Conservation (phyloP, 2,113 vertebrate species). For the Toxostoma redivivum region DNA sequence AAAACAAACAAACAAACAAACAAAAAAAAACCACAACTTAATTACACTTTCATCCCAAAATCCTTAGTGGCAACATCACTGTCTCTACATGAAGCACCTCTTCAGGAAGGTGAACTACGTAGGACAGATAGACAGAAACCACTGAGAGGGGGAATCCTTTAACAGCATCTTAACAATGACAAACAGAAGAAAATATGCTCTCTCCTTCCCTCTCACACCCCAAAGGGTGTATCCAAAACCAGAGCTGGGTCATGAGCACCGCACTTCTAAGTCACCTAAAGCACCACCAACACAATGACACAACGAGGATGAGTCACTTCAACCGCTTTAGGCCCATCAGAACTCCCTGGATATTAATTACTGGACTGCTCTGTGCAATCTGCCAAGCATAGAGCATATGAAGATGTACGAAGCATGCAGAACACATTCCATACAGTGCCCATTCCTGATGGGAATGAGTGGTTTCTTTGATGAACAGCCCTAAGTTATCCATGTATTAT, state of each 20-base stretch:
- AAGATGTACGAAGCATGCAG: neutral
- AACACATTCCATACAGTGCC: neutral
- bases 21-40: no score
- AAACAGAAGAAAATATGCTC: rapidly evolving
- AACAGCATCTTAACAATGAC: neutral
- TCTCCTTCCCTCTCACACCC: neutral
- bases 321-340: neutral
- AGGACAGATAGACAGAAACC: neutral
- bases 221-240: neutral
- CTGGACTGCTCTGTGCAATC: neutral
- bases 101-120: neutral
- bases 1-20: no score
- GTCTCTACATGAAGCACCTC: neutral
- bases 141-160: neutral
- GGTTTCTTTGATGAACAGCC: neutral
- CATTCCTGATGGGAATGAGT: neutral
- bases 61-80: neutral
- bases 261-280: neutral
- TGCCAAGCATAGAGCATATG: neutral
- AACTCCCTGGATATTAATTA: neutral
- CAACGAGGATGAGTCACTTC: neutral
- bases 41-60: neutral
- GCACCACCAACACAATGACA: neutral
- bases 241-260: neutral
- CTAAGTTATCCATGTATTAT: neutral